Evolutionary conservation across 1,140 invertebrate species (phyloP), one percentile per base, ranked within the genome.

Genomic region (Leptestheria dahalacensis): DNA sequence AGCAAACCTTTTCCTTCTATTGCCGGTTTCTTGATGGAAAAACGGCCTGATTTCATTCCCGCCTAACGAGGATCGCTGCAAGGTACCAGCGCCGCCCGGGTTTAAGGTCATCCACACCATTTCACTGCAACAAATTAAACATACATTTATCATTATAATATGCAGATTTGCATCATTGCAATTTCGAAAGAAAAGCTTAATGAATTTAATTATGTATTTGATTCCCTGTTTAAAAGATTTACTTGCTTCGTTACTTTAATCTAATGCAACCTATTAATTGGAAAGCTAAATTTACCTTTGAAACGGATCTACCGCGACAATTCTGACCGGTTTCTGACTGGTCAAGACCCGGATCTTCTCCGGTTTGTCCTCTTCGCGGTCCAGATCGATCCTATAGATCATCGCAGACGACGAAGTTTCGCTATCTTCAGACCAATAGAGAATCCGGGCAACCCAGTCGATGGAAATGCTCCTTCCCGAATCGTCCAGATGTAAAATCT

Each of bases 401-500:
- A 72, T 64, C 46, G 68, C 65, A 12, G 61, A 59, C 10, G 59
- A 29, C 70, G 33, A 41, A 6, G 2, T 65, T 71, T 57, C 73
- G 10, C 76, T 71, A 63, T 77, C 75, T 70, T 88, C 85, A 0
- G 82, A 75, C 82, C 86, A 88, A 67, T 91, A 94, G 1, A 94
- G 70, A 49, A 81, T 81, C 51, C 86, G 76, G 47, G 82, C 80
- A 10, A 94, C 78, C 91, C 91, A 95, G 70, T 95, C 90, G 0
- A 89, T 74, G 6, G 83, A 81, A 6, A 94, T 68, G 63, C 82
- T 82, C 10, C 75, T 73, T 0, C 79, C 82, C 26, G 79, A 79
- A 18, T 79, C 78, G 55, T 83, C 79, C 21, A 90, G 74, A 10
- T 83, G 75, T 2, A 80, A 69, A 60, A 88, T 73, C 75, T 78